phyloP scores from a whole-genome alignment of 2,797 vertebrate genomes.

The Crenichthys baileyi region DNA sequence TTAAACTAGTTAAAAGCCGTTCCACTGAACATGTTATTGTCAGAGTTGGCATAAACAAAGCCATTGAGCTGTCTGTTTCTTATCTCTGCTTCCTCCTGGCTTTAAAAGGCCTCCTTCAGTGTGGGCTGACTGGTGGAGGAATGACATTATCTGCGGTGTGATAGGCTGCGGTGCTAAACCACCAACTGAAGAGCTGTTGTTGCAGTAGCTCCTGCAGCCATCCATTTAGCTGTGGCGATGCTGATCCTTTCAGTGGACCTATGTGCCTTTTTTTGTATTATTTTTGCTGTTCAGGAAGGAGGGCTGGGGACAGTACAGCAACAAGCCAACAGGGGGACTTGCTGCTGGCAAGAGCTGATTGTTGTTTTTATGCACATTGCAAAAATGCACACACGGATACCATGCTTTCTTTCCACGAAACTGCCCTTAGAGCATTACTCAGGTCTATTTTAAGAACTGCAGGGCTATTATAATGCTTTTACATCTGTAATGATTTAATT shows the following conservation, averaged over 20 bases:
- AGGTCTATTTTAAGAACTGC: conserved; percentile 13
- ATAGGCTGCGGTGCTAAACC: conserved; percentile 67
- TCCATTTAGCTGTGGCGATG: conserved; percentile 38
- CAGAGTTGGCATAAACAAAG: conserved; percentile 69
- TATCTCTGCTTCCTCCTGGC: conserved; percentile 66
- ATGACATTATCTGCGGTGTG: conserved; percentile 64
- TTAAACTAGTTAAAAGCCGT: conserved; percentile 46
- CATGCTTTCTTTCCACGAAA: background rate
- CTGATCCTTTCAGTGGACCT: conserved; percentile 40
- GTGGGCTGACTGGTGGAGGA: conserved; percentile 67
- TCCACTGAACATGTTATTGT: conserved; percentile 62
- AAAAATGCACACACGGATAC: conserved; percentile 13
- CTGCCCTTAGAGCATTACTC: background rate
- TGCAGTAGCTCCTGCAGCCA: conserved; percentile 61
- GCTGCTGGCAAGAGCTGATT: conserved; percentile 36
- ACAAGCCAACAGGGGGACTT: conserved; percentile 24
- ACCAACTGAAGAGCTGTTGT: conserved; percentile 71
- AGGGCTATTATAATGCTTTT: background rate
- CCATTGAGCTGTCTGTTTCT: conserved; percentile 62
- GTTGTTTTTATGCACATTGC: conserved; percentile 42
- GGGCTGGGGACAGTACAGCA: conserved; percentile 25
- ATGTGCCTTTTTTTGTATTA: background rate
- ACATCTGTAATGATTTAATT: conserved; percentile 21
- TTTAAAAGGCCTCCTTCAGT: conserved; percentile 59
- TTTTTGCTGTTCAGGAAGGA: conserved; percentile 23